Evolutionary conservation across 2,113 vertebrate species (phyloP), one percentile per base, ranked within the genome.

Genomic region (Anguilla rostrata): DNA sequence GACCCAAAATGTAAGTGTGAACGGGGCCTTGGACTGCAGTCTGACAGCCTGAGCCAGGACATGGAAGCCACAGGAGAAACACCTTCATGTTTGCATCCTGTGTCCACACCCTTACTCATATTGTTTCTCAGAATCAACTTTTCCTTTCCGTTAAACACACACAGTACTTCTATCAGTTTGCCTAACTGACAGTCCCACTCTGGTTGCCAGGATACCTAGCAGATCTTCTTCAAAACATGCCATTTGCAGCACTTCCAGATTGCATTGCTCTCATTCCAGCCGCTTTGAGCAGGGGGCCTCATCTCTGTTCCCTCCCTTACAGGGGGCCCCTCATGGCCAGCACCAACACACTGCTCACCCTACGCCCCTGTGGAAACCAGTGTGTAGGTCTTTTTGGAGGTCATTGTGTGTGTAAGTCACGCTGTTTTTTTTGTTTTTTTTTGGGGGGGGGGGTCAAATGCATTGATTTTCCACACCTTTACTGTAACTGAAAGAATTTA

Each of bases 201-300:
- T 26, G 40, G 90, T 88, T 88, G 85, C 90, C 84, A 90, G 89
- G 88, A 91, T 87, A 90, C 84, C 80, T 22, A 16, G 80, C 40
- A 81, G 39, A 81, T 41, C 87, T 29, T 60, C 56, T 6, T 83
- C 78, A 88, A 90, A 87, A 89, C 82, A 84, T 57, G 20, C 39
- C 83, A 92, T 91, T 85, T 91, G 86, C 90, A 92, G 88, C 92
- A 93, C 78, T 84, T 84, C 88, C 83, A 81, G 89, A 87, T 88
- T 75, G 40, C 53, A 75, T 75, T 75, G 26, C 71, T 8, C 26
- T 34, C 71, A 75, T 75, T 75, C 71, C 71, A 29, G 26, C n/a
- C n/a, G 5, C 26, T 26, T 75, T 12, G 8, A 34, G n/a, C 26
- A 75, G 8, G 71, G 60, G 71, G 71, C 71, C 71, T 9, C 71